phyloP scores from a whole-genome alignment of 2,797 vertebrate species.

The Florisuga fusca region DNA sequence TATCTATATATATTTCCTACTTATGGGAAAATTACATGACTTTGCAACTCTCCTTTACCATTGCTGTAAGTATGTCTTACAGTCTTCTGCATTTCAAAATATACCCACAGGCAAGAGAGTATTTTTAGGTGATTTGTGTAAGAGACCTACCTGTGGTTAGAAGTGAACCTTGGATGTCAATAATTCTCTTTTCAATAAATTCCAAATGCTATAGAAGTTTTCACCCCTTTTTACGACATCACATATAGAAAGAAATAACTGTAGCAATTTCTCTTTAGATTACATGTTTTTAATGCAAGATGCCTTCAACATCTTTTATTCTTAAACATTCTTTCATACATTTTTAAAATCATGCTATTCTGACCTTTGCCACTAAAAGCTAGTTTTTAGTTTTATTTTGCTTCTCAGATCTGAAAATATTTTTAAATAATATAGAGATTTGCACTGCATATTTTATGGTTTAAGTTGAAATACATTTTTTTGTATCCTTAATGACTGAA shows the following conservation, averaged over 20 bases:
- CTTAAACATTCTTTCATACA: neutral
- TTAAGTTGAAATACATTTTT: neutral
- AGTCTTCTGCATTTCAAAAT: neutral
- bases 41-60: neutral
- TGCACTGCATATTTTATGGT: neutral
- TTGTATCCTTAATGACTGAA: neutral
- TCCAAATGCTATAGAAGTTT: neutral
- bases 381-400: neutral
- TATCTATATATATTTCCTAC: conserved; percentile 8
- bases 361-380: neutral
- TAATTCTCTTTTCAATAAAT: neutral
- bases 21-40: neutral
- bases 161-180: neutral
- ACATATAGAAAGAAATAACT: neutral
- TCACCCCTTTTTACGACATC: neutral
- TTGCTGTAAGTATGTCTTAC: too few species aligned
- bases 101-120: neutral
- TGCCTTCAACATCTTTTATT: neutral
- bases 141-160: neutral
- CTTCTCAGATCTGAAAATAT: neutral
- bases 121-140: neutral
- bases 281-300: neutral
- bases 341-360: neutral
- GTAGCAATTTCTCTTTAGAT: neutral
- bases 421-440: neutral